Evolutionary conservation across 2,797 vertebrate species (phyloP).

Genomic region (Acanthurus tractus): DNA sequence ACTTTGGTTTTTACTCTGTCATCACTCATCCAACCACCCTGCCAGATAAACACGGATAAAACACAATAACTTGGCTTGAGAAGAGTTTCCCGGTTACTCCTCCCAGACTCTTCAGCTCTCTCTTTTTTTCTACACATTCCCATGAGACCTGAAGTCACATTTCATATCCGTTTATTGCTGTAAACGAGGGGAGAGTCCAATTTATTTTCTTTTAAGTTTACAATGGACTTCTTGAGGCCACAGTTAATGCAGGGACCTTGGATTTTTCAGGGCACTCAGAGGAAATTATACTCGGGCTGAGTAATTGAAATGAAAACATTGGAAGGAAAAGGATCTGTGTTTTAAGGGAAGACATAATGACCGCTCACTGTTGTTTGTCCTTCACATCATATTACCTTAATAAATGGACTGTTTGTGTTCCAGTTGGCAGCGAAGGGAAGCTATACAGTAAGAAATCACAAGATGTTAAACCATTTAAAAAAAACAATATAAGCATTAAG

Average conservation of each 20-base stretch:
- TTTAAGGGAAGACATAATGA: conserved; percentile 69
- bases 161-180: conserved; percentile 53
- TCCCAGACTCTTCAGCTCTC: conserved; percentile 35
- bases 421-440: conserved; percentile 28
- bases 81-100: conserved; percentile 29
- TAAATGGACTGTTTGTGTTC: conserved; percentile 58
- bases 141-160: conserved; percentile 48
- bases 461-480: conserved; percentile 33
- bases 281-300: conserved; percentile 75
- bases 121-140: conserved; percentile 20
- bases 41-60: conserved; percentile 53
- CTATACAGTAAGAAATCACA: conserved; percentile 48
- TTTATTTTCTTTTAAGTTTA: conserved; percentile 56
- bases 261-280: conserved; percentile 60
- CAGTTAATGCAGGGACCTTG: conserved; percentile 47
- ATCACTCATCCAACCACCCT: too few species aligned
- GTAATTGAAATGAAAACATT: conserved; percentile 77
- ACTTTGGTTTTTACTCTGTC: too few species aligned
- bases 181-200: conserved; percentile 39
- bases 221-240: conserved; percentile 54
- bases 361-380: conserved; percentile 57
- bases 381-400: conserved; percentile 66
- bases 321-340: conserved; percentile 64
- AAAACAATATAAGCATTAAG: conserved; percentile 21
- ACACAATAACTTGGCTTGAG: conserved; percentile 38